Evolutionary conservation across 2,797 vertebrate genomes (phyloP).

Genomic region (Phalloptychus januarius): DNA sequence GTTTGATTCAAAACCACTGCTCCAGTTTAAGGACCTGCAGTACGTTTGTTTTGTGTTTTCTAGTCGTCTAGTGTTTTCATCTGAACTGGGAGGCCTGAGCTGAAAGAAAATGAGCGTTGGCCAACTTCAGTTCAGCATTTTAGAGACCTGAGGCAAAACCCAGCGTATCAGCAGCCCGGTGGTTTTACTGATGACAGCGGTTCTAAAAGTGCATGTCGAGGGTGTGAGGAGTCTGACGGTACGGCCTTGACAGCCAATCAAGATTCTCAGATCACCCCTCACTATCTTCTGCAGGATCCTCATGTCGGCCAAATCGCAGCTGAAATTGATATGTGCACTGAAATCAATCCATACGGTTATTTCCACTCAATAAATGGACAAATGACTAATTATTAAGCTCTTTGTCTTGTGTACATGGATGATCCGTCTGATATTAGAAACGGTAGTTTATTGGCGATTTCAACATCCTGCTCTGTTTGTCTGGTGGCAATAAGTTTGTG

Average conservation of each 20-base stretch:
- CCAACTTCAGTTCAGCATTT: background rate
- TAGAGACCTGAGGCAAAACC: background rate
- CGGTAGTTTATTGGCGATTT: background rate
- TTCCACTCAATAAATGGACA: background rate
- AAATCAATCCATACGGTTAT: background rate
- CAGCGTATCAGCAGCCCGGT: background rate
- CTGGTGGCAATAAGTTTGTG: conserved; percentile 7
- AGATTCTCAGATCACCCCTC: background rate
- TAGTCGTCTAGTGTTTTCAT: background rate
- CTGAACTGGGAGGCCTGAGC: background rate
- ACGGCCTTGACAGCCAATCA: background rate
- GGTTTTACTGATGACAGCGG: background rate
- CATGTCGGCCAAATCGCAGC: background rate
- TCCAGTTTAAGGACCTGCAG: background rate
- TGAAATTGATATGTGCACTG: background rate
- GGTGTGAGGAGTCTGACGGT: background rate
- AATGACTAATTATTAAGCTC: background rate
- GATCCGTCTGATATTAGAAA: background rate
- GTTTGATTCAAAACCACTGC: background rate
- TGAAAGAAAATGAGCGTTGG: background rate
- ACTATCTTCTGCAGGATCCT: background rate
- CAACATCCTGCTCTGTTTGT: conserved; percentile 8
- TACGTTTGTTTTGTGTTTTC: background rate
- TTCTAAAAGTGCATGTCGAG: background rate
- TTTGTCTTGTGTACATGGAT: background rate